Evolutionary conservation across 1,140 invertebrate species (phyloP).

Genomic region (Nasonia vitripennis): DNA sequence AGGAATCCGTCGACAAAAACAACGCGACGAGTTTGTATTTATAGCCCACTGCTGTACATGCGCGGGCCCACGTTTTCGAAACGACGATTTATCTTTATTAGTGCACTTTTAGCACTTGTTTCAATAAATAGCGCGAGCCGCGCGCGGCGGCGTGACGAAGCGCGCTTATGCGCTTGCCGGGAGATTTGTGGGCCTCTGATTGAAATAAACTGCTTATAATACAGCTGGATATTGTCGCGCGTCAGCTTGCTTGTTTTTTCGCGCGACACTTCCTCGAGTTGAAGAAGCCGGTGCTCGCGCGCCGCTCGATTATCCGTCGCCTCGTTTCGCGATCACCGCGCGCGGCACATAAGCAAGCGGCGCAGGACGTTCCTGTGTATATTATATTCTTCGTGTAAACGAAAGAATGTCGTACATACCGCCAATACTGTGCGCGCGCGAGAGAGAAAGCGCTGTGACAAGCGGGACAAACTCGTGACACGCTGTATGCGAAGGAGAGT

Average conservation of each 20-base stretch:
- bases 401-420: no score
- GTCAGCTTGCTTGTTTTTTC: conserved; percentile 32
- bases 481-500: conserved; percentile 17
- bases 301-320: conserved; percentile 38
- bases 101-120: conserved; percentile 31
- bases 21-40: not conserved
- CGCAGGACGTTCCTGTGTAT: not conserved
- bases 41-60: not conserved
- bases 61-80: not conserved
- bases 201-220: conserved; percentile 63
- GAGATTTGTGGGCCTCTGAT: conserved; percentile 65
- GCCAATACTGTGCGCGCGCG: no score
- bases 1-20: not conserved
- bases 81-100: not conserved
- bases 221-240: not conserved
- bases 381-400: no score
- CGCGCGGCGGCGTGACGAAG: conserved; percentile 45
- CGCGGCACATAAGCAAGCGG: conserved; percentile 12
- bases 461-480: not conserved
- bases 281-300: not conserved
- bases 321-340: conserved; percentile 29
- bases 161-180: conserved; percentile 17
- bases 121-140: conserved; percentile 28
- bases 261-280: conserved; percentile 54
- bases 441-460: no score